Evolutionary conservation across 2,797 vertebrate species (phyloP).

Genomic region (Gambusia yucatana): DNA sequence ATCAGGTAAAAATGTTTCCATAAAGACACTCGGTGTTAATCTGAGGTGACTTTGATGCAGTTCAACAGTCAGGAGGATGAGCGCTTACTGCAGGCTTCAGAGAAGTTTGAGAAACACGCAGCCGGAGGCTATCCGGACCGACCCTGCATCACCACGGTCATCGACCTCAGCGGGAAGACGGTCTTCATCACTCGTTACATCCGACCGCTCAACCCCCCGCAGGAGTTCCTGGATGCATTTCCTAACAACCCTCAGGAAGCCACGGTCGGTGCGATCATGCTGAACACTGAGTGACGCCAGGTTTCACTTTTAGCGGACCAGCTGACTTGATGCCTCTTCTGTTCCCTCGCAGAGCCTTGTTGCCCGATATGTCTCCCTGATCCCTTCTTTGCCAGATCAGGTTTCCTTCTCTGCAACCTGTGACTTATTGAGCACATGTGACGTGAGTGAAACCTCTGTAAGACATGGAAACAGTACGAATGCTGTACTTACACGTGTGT

Average conservation of each 20-base stretch:
- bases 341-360: slow-evolving; percentile 82
- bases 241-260: slow-evolving; percentile 81
- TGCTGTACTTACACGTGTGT: neutral
- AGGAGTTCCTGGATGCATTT: slow-evolving; percentile 84
- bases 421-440: slow-evolving; percentile 95
- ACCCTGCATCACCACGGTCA: slow-evolving; percentile 88
- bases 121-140: slow-evolving; percentile 82
- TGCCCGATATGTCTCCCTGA: slow-evolving; percentile 90
- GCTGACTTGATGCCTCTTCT: neutral
- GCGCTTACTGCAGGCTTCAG: slow-evolving; percentile 88
- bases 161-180: slow-evolving; percentile 91
- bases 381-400: slow-evolving; percentile 92
- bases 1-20: neutral
- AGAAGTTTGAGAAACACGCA: slow-evolving; percentile 87
- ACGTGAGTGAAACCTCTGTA: slow-evolving; percentile 81
- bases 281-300: neutral
- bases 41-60: slow-evolving; percentile 70
- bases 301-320: neutral
- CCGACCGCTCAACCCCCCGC: slow-evolving; percentile 88
- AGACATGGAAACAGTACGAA: neutral
- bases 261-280: slow-evolving; percentile 61
- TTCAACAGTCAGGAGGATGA: slow-evolving; percentile 95
- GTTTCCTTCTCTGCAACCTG: slow-evolving; percentile 91
- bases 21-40: neutral
- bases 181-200: slow-evolving; percentile 93